A percentile compares a stretch with the other conserved stretches of the same genome.
Conservation (phyloP, 2,888 invertebrate genomes). For the Dryocosmus kuriphilus region DNA sequence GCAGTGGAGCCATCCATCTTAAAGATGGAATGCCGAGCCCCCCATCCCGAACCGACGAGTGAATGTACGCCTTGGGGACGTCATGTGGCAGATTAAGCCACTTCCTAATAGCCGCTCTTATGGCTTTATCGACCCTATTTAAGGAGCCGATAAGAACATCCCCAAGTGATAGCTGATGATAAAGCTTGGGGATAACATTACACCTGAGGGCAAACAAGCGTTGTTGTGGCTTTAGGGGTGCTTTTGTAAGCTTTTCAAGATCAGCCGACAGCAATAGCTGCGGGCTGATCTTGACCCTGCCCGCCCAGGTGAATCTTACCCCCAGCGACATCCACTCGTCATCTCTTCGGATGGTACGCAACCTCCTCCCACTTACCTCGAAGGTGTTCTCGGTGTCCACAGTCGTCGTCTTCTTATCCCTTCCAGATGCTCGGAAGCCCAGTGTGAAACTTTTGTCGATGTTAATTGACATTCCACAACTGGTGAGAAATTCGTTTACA, state of each 20-base stretch:
- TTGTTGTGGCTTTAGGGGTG: slow-evolving; percentile 73
- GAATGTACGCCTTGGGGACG: slow-evolving; percentile 65
- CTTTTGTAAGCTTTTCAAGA: slow-evolving; percentile 59
- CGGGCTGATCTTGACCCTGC: background rate
- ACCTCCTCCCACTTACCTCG: background rate
- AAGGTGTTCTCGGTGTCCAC: slow-evolving; percentile 41
- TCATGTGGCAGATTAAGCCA: slow-evolving; percentile 69
- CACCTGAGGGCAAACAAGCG: slow-evolving; percentile 69
- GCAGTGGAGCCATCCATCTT: slow-evolving; percentile 42
- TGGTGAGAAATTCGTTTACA: slow-evolving; percentile 46
- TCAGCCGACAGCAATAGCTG: background rate
- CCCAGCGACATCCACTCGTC: slow-evolving; percentile 46
- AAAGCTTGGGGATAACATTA: slow-evolving; percentile 72
- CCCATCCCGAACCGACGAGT: slow-evolving; percentile 62
- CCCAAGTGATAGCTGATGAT: slow-evolving; percentile 70
- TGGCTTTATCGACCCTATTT: slow-evolving; percentile 51
- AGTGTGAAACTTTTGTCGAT: slow-evolving; percentile 43
- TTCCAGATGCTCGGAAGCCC: slow-evolving; percentile 22
- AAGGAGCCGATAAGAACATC: slow-evolving; percentile 57
- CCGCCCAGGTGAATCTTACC: slow-evolving; percentile 35
- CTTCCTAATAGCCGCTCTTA: slow-evolving; percentile 62
- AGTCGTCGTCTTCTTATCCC: slow-evolving; percentile 47
- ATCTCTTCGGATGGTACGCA: slow-evolving; percentile 21
- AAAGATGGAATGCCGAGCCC: slow-evolving; percentile 60
- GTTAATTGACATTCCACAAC: slow-evolving; percentile 60